phyloP scores from a whole-genome alignment of 2,888 invertebrate species.

The Lottia scabra region DNA sequence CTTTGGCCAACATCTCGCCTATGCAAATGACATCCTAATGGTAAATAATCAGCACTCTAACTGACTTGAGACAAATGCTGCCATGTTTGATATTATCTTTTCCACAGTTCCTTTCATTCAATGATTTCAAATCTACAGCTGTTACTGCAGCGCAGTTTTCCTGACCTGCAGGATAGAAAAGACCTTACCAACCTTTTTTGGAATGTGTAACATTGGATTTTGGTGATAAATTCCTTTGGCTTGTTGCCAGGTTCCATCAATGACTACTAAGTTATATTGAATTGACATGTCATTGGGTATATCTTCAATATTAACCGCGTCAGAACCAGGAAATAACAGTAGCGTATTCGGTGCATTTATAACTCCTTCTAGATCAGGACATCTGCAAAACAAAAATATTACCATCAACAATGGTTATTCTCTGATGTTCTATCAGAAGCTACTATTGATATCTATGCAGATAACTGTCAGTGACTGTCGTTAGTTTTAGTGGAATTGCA shows the following conservation, averaged over 20 bases:
- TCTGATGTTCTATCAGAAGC: too few species aligned
- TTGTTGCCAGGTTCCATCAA: constrained; percentile 97
- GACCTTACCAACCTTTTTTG: constrained; percentile 75
- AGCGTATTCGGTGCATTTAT: constrained; percentile 79
- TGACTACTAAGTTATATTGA: constrained; percentile 81
- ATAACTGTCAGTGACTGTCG: too few species aligned
- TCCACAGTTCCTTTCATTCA: too few species aligned
- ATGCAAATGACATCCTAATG: too few species aligned
- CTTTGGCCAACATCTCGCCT: too few species aligned
- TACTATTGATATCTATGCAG: too few species aligned
- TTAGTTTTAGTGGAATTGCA: too few species aligned
- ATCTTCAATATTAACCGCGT: constrained; percentile 78
- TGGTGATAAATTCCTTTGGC: constrained; percentile 91
- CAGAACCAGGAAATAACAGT: constrained; percentile 70
- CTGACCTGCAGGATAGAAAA: neutral
- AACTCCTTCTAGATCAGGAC: constrained; percentile 74
- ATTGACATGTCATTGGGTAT: constrained; percentile 67
- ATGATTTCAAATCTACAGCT: too few species aligned
- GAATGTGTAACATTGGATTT: constrained; percentile 80
- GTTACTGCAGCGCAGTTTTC: neutral
- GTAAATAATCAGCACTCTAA: too few species aligned
- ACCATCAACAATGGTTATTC: too few species aligned
- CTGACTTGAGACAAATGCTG: too few species aligned
- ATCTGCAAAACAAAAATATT: constrained; percentile 26
- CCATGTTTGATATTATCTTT: too few species aligned